A percentile compares a stretch with the other conserved stretches of the same genome.
phyloP scores from a whole-genome alignment of 2,113 vertebrate genomes.

The Pelusios castaneus region DNA sequence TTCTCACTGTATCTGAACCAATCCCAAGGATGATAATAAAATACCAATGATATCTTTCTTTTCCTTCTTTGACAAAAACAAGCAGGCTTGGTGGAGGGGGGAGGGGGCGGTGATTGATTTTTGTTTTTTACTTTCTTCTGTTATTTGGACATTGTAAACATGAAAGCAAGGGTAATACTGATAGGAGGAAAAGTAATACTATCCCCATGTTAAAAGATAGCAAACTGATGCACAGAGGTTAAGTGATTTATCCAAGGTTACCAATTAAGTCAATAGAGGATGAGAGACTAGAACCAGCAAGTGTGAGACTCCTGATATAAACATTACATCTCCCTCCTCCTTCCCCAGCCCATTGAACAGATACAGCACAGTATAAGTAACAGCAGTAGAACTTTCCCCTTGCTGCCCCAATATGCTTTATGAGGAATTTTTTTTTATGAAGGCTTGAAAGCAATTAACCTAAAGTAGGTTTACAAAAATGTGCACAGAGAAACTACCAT shows the following conservation, averaged over 20 bases:
- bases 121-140: background rate
- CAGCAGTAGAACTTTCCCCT: background rate
- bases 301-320: background rate
- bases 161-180: background rate
- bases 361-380: background rate
- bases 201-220: background rate
- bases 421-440: background rate
- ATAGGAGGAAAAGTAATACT: background rate
- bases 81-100: background rate
- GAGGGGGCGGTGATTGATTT: background rate
- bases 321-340: background rate
- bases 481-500: background rate
- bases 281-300: background rate
- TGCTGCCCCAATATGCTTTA: background rate
- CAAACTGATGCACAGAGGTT: background rate
- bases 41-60: background rate
- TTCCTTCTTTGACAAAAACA: background rate
- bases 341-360: background rate
- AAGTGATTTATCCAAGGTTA: background rate
- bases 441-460: background rate
- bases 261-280: background rate
- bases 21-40: constrained; percentile 15
- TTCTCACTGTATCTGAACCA: constrained; percentile 41
- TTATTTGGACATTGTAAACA: background rate
- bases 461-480: background rate